Conservation (phyloP, 2,797 vertebrate species). For the Trichosurus vulpecula region DNA sequence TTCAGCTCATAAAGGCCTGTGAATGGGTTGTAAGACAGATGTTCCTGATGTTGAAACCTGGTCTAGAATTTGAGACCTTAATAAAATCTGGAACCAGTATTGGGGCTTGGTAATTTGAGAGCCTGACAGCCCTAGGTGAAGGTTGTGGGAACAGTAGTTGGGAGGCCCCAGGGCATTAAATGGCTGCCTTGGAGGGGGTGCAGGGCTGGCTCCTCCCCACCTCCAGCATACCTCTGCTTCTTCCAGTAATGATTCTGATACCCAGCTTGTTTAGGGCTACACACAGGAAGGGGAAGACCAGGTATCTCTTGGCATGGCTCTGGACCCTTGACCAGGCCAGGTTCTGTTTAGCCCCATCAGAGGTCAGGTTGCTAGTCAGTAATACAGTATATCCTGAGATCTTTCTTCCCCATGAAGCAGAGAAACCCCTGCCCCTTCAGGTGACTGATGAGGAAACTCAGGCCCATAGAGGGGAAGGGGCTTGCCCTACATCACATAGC, state of each 20-base stretch:
- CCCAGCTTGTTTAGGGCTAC: not conserved
- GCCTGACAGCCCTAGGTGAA: not conserved
- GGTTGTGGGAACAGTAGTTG: not conserved
- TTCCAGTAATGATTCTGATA: not conserved
- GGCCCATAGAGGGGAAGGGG: not conserved
- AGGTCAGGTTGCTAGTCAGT: not conserved
- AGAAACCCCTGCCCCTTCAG: not conserved
- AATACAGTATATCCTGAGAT: not conserved
- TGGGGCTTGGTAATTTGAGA: not conserved
- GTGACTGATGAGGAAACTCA: not conserved
- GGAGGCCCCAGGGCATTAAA: not conserved
- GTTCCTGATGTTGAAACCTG: not conserved
- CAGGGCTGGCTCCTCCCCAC: not conserved
- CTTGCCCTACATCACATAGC: not conserved
- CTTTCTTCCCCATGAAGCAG: not conserved
- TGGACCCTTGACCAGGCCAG: not conserved
- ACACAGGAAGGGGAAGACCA: not conserved
- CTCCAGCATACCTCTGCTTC: not conserved
- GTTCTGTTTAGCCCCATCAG: not conserved
- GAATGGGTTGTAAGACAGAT: not conserved
- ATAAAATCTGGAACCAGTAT: not conserved
- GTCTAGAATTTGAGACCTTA: not conserved
- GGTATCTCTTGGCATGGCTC: not conserved
- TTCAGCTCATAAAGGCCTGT: not conserved
- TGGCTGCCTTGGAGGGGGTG: not conserved